A percentile compares a stretch with the other conserved stretches of the same genome.
Conservation (phyloP, 2,113 vertebrate species). For the Casuarius casuarius region DNA sequence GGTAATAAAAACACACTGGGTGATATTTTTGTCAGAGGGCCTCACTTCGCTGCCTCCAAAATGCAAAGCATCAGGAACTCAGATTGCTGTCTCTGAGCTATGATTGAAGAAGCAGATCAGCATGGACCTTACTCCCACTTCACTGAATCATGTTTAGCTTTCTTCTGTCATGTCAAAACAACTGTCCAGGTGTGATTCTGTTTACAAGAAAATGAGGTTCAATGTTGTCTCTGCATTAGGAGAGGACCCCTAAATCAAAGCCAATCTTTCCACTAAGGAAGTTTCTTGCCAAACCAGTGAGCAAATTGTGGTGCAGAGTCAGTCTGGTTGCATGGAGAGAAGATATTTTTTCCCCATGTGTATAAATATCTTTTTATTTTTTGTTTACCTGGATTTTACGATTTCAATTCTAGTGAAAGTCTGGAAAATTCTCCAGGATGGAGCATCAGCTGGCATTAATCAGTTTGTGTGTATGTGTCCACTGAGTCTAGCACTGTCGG, state of each 20-base stretch:
- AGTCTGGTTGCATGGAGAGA: neutral
- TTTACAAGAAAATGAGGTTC: neutral
- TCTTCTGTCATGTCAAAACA: neutral
- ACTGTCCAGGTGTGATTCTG: neutral
- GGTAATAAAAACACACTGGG: slow-evolving; percentile 78
- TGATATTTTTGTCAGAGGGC: slow-evolving; percentile 76
- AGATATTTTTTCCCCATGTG: neutral
- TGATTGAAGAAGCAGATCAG: slow-evolving; percentile 42
- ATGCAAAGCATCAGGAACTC: slow-evolving; percentile 38
- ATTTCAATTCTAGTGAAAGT: neutral
- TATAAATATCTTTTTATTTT: neutral
- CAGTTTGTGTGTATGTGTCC: neutral
- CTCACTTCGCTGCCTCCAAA: slow-evolving; percentile 61
- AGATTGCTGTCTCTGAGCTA: slow-evolving; percentile 13
- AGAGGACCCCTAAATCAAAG: neutral
- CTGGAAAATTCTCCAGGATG: neutral
- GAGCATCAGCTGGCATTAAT: neutral
- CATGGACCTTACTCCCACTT: slow-evolving; percentile 16
- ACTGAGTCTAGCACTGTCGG: neutral
- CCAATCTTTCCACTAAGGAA: neutral
- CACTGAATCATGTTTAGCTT: neutral
- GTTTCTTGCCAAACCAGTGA: neutral
- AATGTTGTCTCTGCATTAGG: neutral
- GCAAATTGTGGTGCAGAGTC: neutral
- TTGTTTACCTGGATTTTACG: neutral